Evolutionary conservation across 1,140 invertebrate species (phyloP).

Genomic region (Philaenus spumarius): DNA sequence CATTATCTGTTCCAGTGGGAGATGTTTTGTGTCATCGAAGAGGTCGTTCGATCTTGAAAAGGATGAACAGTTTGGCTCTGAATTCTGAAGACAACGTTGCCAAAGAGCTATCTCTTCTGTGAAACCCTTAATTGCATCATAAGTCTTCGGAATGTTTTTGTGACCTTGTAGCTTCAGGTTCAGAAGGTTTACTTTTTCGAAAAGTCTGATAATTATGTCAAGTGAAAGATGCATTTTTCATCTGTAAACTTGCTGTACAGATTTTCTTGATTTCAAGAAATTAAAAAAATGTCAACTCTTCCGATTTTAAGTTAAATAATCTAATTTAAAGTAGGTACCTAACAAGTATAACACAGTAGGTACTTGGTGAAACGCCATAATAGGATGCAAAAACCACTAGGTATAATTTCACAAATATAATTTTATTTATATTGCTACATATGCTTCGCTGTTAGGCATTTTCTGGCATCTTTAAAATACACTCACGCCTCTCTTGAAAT

Average conservation of each 20-base stretch:
- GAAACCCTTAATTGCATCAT: slow-evolving; percentile 10
- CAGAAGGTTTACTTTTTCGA: slow-evolving; percentile 26
- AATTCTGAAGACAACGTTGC: slow-evolving; percentile 7
- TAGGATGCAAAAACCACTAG: no score
- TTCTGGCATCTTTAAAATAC: no score
- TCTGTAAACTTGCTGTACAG: slow-evolving; percentile 1
- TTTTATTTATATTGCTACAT: no score
- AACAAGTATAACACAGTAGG: no score
- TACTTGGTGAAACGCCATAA: no score
- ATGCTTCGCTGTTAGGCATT: no score
- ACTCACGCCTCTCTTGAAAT: no score
- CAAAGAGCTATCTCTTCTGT: slow-evolving; percentile 4
- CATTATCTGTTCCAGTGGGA: background rate
- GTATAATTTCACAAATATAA: no score
- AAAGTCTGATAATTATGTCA: slow-evolving; percentile 11
- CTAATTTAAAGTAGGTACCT: no score
- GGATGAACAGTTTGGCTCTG: background rate
- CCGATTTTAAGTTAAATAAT: slow-evolving; percentile 9
- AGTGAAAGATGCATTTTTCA: background rate
- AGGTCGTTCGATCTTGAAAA: slow-evolving; percentile 17
- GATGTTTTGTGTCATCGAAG: slow-evolving; percentile 6
- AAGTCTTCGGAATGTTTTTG: slow-evolving; percentile 24
- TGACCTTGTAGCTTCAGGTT: slow-evolving; percentile 28
- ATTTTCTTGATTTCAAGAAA: background rate
- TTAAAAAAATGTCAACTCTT: slow-evolving; percentile 10